Conservation (phyloP, 2,888 invertebrate species). For the Scelioninae gen. 1 region DNA sequence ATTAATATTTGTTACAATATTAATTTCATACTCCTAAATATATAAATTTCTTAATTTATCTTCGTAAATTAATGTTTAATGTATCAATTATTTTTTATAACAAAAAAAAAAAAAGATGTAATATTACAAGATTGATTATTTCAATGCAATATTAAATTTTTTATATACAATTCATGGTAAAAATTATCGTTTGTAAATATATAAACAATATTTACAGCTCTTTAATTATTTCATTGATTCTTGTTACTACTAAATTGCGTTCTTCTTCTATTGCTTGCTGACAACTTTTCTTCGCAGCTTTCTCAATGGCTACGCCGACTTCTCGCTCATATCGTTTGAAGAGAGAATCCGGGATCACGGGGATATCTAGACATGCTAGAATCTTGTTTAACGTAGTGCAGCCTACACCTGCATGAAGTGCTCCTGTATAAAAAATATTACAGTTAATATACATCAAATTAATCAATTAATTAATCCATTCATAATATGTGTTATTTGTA, state of each 20-base stretch:
- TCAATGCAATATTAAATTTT: background rate
- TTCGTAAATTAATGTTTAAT: too few species aligned
- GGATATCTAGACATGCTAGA: slow-evolving; percentile 63
- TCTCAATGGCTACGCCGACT: slow-evolving; percentile 65
- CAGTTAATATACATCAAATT: background rate
- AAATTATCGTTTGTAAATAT: background rate
- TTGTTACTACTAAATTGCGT: slow-evolving; percentile 50
- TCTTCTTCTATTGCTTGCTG: slow-evolving; percentile 56
- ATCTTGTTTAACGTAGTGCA: slow-evolving; percentile 63
- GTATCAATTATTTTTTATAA: too few species aligned
- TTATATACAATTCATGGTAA: background rate
- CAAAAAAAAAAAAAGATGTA: too few species aligned
- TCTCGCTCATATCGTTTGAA: slow-evolving; percentile 67
- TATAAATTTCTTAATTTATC: too few species aligned
- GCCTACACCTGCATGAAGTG: slow-evolving; percentile 63
- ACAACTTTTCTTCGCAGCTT: slow-evolving; percentile 68
- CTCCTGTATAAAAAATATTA: background rate
- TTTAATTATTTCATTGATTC: background rate
- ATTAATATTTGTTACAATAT: too few species aligned
- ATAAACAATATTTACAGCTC: background rate
- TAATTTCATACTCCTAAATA: too few species aligned
- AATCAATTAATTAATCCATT: background rate
- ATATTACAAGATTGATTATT: too few species aligned
- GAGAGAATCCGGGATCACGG: slow-evolving; percentile 34
- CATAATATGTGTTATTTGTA: background rate